Base-by-base conservation (phyloP, 2,797 vertebrate genomes). In the Neomorphus geoffroyi region DNA sequence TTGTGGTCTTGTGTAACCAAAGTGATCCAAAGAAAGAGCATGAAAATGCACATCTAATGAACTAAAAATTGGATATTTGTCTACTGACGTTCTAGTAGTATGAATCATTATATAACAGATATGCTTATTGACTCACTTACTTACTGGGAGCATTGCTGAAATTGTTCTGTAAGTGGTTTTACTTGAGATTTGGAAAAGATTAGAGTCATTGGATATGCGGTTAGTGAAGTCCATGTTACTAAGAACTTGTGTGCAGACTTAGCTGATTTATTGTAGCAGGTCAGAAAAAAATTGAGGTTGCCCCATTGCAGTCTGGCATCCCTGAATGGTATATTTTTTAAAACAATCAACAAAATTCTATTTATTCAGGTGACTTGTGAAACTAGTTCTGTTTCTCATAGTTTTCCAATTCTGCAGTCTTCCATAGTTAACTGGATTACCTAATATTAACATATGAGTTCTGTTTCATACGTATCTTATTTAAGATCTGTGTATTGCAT, bases 401-500 rank as follows among this genome's bases (percentile, higher is more conserved):
- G 45, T 73, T 86, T 41, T 86, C 24, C 82, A 54, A 71, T 60
- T 79, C 26, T 77, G 33, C 21, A 37, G 4, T 56, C 35, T 53
- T 88, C 4, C 39, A n/a, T 41, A 73, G 30, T 54, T 88, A 56
- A 21, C 27, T 65, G 17, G 56, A 24, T 86, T 58, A 37, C 12
- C 11, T 54, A 64, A 26, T 85, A 46, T 26, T 90, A 33, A 41
- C 8, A 6, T 24, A 28, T 5, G 16, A 74, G 35, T 84, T 85
- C 11, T 75, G 17, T 75, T 79, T 33, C 2, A 4, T 54, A 8
- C 4, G 2, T 45, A 23, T 7, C 23, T 88, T 5, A 5, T 50
- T 37, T 81, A 79, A 90, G 37, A 64, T 28, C 8, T 66, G 0
- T 94, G 24, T 93, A 58, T 97, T 77, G n/a, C 80, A 58, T 98